A percentile compares a stretch with the other conserved stretches of the same genome.
Conservation (phyloP, 1,140 invertebrate species). For the Coelopa frigida region DNA sequence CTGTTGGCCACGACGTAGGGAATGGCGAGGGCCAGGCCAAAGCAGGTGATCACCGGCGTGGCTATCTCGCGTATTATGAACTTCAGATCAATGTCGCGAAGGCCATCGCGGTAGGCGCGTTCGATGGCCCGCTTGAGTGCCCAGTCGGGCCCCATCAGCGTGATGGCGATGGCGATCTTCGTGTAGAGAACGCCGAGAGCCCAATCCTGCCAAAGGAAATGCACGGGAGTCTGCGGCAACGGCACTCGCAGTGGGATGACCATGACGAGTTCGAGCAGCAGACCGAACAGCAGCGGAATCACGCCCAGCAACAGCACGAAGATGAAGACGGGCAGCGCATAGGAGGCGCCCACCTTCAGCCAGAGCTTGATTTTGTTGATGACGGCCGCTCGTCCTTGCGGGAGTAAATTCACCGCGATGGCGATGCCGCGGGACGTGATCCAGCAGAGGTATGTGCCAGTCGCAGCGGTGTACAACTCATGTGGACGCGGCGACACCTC, state of each 20-base stretch:
- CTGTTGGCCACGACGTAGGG: conserved; percentile 84
- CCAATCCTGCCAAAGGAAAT: conserved; percentile 97
- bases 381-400: conserved; percentile 75
- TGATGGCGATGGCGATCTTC: conserved; percentile 94
- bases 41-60: conserved; percentile 77
- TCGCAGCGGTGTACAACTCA: conserved; percentile 90
- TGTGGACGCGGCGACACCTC: conserved; percentile 67
- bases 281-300: conserved; percentile 85
- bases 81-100: conserved; percentile 84
- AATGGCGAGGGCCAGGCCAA: conserved; percentile 79
- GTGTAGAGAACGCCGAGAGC: conserved; percentile 93
- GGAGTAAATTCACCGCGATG: conserved; percentile 76
- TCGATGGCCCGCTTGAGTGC: conserved; percentile 84
- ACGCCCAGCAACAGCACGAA: conserved; percentile 77
- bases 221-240: conserved; percentile 86
- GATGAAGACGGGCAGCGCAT: conserved; percentile 56
- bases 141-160: conserved; percentile 98
- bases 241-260: conserved; percentile 90
- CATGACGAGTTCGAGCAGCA: conserved; percentile 84
- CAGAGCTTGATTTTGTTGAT: conserved; percentile 67
- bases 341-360: conserved; percentile 59
- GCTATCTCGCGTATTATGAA: conserved; percentile 81
- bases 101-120: conserved; percentile 81
- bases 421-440: conserved; percentile 68
- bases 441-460: conserved; percentile 88